phyloP scores from a whole-genome alignment of 2,797 vertebrate species.

The Semaprochilodus insignis region DNA sequence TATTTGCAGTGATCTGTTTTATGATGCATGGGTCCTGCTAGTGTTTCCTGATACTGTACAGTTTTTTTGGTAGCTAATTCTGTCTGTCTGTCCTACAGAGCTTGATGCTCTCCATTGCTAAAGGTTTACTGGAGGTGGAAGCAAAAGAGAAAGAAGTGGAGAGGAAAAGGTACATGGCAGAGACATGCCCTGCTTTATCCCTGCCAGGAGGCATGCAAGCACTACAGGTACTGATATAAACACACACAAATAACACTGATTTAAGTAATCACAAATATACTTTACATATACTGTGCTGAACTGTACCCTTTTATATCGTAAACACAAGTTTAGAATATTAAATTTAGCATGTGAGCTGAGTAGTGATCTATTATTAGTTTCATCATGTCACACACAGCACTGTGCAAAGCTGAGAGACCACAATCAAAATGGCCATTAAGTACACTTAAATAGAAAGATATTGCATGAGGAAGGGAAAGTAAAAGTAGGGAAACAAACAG shows the following conservation, averaged over 20 bases:
- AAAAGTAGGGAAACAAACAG: too few relatives aligned
- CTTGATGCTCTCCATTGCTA: slow-evolving; percentile 94
- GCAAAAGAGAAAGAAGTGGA: slow-evolving; percentile 78
- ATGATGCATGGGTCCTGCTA: too few relatives aligned
- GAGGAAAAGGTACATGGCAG: slow-evolving; percentile 84
- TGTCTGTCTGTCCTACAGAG: slow-evolving; percentile 77
- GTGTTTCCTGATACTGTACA: background rate
- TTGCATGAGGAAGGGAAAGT: too few relatives aligned
- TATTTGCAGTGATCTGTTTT: background rate
- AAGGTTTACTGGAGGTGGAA: slow-evolving; percentile 87
- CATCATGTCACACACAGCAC: too few relatives aligned
- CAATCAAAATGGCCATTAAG: too few relatives aligned
- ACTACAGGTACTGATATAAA: slow-evolving; percentile 81
- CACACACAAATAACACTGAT: background rate
- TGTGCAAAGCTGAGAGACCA: too few relatives aligned
- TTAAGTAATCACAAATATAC: background rate
- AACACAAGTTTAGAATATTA: background rate
- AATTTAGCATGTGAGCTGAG: background rate
- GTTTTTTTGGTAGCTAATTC: background rate
- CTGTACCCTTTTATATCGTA: background rate
- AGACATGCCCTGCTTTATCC: slow-evolving; percentile 83
- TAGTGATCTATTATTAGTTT: too few relatives aligned
- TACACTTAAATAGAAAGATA: too few relatives aligned
- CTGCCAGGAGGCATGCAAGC: slow-evolving; percentile 85
- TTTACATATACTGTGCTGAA: background rate